Percentiles rank a stretch among this genome's conserved stretches.
Conservation (phyloP, 2,113 vertebrate species). For the Pipa parva region DNA sequence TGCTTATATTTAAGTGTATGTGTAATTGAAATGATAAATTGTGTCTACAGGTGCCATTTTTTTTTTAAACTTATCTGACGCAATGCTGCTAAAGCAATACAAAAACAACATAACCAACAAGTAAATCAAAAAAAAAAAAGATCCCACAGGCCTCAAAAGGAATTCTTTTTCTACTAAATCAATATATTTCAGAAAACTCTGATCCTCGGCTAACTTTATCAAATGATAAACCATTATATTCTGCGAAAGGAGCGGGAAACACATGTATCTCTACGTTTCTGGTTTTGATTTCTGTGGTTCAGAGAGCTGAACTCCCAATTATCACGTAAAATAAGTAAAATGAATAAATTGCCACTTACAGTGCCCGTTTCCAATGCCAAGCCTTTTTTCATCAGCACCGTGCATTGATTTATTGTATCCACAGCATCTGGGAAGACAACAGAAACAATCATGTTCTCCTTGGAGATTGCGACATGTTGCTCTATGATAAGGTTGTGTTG, state of each 20-base stretch:
- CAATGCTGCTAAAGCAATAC: no score
- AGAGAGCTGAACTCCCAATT: not conserved
- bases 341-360: conserved; percentile 70
- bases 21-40: not conserved
- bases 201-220: not conserved
- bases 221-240: not conserved
- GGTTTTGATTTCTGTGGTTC: not conserved
- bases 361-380: conserved; percentile 93
- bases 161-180: not conserved
- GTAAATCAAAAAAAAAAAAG: not conserved
- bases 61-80: not conserved
- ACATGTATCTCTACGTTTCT: not conserved
- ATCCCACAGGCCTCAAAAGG: not conserved
- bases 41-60: not conserved
- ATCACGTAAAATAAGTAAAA: not conserved
- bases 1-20: not conserved
- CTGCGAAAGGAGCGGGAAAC: not conserved
- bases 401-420: conserved; percentile 93
- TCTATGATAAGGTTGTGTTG: conserved; percentile 30
- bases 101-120: not conserved
- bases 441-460: conserved; percentile 28
- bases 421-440: conserved; percentile 79
- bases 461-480: conserved; percentile 26
- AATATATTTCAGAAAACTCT: not conserved
- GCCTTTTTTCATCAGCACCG: conserved; percentile 84